Percentiles rank a stretch among this genome's conserved stretches.
phyloP scores from a whole-genome alignment of 2,113 vertebrate genomes.

The Callipepla squamata region DNA sequence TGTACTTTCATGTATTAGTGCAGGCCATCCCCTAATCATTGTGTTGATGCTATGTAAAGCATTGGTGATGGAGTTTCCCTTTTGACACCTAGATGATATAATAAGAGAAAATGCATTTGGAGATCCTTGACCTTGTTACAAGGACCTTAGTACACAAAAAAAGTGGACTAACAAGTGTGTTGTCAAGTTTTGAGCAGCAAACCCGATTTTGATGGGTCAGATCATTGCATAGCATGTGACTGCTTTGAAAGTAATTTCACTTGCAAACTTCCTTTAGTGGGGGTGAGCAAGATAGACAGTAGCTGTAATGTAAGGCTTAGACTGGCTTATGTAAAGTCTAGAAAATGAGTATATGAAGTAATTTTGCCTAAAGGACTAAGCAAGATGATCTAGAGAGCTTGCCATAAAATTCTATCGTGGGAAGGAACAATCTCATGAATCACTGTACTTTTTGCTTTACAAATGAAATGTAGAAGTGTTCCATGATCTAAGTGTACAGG shows the following conservation, averaged over 20 bases:
- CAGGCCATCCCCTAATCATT: not conserved
- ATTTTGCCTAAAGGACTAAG: constrained; percentile 29
- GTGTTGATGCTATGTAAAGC: not conserved
- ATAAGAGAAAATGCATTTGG: not conserved
- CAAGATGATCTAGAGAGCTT: not conserved
- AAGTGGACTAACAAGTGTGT: not conserved
- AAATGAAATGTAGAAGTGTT: not conserved
- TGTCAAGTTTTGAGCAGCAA: not conserved
- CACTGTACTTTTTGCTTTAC: not conserved
- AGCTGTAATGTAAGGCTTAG: not conserved
- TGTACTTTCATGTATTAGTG: not conserved
- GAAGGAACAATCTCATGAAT: not conserved
- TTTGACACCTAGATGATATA: not conserved
- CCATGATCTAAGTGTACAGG: not conserved
- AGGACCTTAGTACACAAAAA: no score
- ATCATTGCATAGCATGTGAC: not conserved
- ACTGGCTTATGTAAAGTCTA: not conserved
- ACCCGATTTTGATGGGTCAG: not conserved
- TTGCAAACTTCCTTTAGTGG: not conserved
- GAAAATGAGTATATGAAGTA: not conserved
- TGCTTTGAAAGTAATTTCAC: not conserved
- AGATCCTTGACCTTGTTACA: not conserved
- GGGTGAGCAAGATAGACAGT: not conserved
- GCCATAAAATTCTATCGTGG: not conserved
- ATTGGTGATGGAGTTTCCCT: not conserved